Evolutionary conservation across 2,113 vertebrate genomes (phyloP), one percentile per base, ranked within the genome.

Genomic region (Saccopteryx leptura): DNA sequence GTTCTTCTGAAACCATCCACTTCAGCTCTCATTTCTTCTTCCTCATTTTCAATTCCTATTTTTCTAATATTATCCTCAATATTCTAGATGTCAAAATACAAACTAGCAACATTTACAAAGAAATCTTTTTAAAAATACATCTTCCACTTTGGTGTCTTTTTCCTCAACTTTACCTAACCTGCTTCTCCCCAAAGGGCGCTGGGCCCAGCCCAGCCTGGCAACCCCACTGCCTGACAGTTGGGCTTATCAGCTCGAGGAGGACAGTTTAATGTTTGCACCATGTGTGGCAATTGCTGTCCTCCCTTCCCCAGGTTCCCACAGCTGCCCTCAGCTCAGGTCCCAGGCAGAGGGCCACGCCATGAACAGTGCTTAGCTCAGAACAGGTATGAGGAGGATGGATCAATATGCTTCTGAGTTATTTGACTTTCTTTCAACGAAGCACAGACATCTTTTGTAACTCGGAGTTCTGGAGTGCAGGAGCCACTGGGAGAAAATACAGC

Each of bases 41-140:
- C 46, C 63, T 92, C 72, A 39, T 80, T 83, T 84, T 74, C 86
- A 72, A 39, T 89, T 93, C 90, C 68, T 19, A 12, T 14, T 61
- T 92, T 68, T 60, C 58, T 60, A 24, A 39, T 23, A 52, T 39
- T n/a, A 39, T 65, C 39, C 52, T 50, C 54, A 23, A 17, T 28
- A 28, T 79, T 19, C 48, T 63, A n/a, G 17, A 82, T 23, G 12
- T 46, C 23, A 0, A 9, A 28, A 89, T 4, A 28, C 15, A 21
- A 68, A 15, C n/a, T 17, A 58, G 19, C n/a, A 19, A 52, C 33
- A 60, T 26, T 28, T 48, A 52, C 1, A 33, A 28, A 69, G 18
- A 14, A 48, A 50, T 23, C 39, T 39, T 39, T 39, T 39, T 39
- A 39, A 39, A 39, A 39, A 39, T 39, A 39, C 39, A 21, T 4